Conservation (phyloP, 2,113 vertebrate genomes). For the Blennius ocellaris region DNA sequence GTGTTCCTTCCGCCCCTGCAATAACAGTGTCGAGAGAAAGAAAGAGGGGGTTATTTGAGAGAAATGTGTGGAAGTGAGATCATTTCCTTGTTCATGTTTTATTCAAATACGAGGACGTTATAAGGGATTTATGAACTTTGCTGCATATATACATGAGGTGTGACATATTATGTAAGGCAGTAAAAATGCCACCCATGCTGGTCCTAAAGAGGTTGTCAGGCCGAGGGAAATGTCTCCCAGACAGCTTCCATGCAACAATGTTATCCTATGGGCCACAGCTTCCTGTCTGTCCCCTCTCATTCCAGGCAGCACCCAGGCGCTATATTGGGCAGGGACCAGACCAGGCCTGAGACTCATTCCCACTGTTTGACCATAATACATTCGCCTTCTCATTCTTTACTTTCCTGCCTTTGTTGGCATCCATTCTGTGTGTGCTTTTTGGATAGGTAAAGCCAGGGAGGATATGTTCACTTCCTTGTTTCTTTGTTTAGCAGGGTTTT, state of each 20-base stretch:
- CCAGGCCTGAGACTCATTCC: conserved; percentile 68
- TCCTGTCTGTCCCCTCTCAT: conserved; percentile 76
- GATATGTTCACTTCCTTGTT: conserved; percentile 79
- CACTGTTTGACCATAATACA: conserved; percentile 61
- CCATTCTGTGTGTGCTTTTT: conserved; percentile 66
- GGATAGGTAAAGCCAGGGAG: conserved; percentile 75
- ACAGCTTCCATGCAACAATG: conserved; percentile 74
- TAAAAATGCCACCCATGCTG: conserved; percentile 75
- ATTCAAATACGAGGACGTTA: conserved; percentile 25
- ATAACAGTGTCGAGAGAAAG: too few relatives aligned
- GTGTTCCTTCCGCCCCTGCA: too few relatives aligned
- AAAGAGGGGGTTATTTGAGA: background rate
- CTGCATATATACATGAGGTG: conserved; percentile 18
- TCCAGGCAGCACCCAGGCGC: conserved; percentile 76
- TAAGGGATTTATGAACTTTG: conserved; percentile 36
- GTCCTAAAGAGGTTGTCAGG: conserved; percentile 57
- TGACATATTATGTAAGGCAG: conserved; percentile 46
- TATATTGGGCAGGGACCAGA: conserved; percentile 76
- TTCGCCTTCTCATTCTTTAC: conserved; percentile 75
- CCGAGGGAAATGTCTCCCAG: conserved; percentile 73
- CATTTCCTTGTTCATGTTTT: conserved; percentile 38
- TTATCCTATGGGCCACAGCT: conserved; percentile 81
- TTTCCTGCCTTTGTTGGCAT: conserved; percentile 84
- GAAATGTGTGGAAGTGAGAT: conserved; percentile 40
- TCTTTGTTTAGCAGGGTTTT: conserved; percentile 68